Evolutionary conservation across 2,888 invertebrate species (phyloP).

Genomic region (Cheilosia vernalis): DNA sequence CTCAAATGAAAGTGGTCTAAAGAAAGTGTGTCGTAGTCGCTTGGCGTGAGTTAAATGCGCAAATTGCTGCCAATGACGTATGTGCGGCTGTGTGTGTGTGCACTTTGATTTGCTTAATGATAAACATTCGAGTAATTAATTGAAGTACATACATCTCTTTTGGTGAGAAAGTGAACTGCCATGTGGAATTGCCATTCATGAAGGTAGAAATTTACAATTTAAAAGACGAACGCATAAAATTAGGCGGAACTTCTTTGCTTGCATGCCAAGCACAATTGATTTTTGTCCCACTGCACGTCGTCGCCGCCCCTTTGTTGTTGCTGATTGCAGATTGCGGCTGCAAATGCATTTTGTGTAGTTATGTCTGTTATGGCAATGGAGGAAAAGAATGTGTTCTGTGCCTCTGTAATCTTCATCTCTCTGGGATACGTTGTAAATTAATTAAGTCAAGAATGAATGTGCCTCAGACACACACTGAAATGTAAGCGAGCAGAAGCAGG

Average conservation of each 20-base stretch:
- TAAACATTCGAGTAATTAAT: constrained; percentile 63
- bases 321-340: constrained; percentile 19
- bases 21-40: constrained; percentile 35
- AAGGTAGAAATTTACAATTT: constrained; percentile 43
- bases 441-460: constrained; percentile 70
- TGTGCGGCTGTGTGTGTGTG: constrained; percentile 5
- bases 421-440: constrained; percentile 63
- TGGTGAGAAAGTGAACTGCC: constrained; percentile 40
- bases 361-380: constrained; percentile 38
- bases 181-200: constrained; percentile 43
- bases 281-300: constrained; percentile 5
- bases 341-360: neutral
- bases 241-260: constrained; percentile 44
- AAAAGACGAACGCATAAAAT: constrained; percentile 24
- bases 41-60: constrained; percentile 40
- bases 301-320: constrained; percentile 18
- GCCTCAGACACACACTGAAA: constrained; percentile 35
- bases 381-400: constrained; percentile 19
- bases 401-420: constrained; percentile 44
- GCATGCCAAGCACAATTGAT: constrained; percentile 51
- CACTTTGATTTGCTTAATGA: constrained; percentile 58
- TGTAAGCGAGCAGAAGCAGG: constrained; percentile 33
- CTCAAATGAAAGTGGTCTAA: constrained; percentile 38
- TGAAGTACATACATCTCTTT: constrained; percentile 50
- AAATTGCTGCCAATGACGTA: constrained; percentile 37